These are phyloP conservation scores for Jaculus jaculus DNA, from an alignment of 2,113 vertebrate genomes.

Conservation along the genomic window DNA sequence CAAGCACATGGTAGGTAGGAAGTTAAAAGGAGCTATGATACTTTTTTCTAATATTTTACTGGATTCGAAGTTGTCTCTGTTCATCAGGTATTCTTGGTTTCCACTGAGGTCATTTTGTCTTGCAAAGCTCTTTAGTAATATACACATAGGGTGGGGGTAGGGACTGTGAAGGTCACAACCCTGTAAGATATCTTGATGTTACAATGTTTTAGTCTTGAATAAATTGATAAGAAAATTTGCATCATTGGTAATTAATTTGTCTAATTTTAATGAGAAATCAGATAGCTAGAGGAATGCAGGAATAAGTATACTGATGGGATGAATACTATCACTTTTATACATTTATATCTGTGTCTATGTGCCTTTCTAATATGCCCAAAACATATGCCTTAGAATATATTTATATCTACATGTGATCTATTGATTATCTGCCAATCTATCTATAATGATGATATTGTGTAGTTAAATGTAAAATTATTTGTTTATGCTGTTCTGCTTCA, in stretches of 20 bases:
- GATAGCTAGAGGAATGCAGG: background rate
- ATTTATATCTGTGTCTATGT: background rate
- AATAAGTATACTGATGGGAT: background rate
- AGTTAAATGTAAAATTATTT: background rate
- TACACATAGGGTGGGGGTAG: background rate
- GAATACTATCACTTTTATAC: background rate
- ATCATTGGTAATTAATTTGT: background rate
- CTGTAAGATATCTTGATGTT: background rate
- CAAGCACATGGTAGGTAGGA: constrained; percentile 1
- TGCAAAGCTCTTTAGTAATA: background rate
- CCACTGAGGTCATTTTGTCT: background rate
- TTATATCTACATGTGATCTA: background rate
- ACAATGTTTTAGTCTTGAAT: background rate
- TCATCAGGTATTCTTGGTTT: background rate
- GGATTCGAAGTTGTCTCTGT: constrained; percentile 4
- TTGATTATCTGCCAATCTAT: background rate
- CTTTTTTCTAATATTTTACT: constrained; percentile 15
- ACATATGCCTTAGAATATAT: background rate
- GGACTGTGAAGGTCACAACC: background rate
- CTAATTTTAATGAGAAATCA: background rate
- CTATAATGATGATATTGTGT: background rate
- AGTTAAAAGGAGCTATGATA: constrained; percentile 15
- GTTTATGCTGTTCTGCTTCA: background rate
- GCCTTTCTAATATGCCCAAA: background rate
- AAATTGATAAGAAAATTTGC: background rate